Base-by-base conservation (phyloP, 1,140 invertebrate genomes). In the Tigriopus japonicus region DNA sequence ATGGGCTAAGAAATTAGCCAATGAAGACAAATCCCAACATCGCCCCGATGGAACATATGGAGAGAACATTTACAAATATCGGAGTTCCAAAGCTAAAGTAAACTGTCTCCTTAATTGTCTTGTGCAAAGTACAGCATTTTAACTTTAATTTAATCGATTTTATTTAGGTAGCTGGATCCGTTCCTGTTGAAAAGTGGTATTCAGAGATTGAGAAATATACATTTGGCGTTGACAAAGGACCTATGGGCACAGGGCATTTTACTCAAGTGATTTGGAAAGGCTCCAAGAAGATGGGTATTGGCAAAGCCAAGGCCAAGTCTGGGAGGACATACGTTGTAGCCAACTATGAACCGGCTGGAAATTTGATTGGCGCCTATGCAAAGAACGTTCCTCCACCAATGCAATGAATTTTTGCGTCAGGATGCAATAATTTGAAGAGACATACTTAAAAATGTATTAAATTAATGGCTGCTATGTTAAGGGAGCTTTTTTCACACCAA, bases 281-380 rank as follows among this genome's bases (percentile, higher is more conserved):
- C 9, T 80, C 77, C 0, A 77, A 71, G 62, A 80, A 86, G 67
- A 71, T 88, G 62, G 86, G 86, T 0, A 78, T 87, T 9, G 86
- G 81, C 2, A 76, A 77, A 64, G 83, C 84, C 1, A 58, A 64
- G 17, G 63, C 67, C 1, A 65, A 72, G 63, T 80, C 70, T 71
- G 85, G 85, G 0, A 80, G 81, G 65, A 76, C 84, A 24, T 83
- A 84, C 45, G 78, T 88, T 1, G 85, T 87, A 0, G 84, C 82
- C 19, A 86, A 89, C 71, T 93, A 92, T 69, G 80, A 78, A 67
- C 88, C 88, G 0, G 80, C 83, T n/a, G 85, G 86, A 28, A 89
- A 89, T 67, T 78, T 80, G 56, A 72, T 82, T 7, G 83, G 83
- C 0, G 76, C 80, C 66, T 91, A 85, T 68, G 67, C 72, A 0